phyloP scores from a whole-genome alignment of 2,113 vertebrate genomes.

The Acrocephalus kingi region DNA sequence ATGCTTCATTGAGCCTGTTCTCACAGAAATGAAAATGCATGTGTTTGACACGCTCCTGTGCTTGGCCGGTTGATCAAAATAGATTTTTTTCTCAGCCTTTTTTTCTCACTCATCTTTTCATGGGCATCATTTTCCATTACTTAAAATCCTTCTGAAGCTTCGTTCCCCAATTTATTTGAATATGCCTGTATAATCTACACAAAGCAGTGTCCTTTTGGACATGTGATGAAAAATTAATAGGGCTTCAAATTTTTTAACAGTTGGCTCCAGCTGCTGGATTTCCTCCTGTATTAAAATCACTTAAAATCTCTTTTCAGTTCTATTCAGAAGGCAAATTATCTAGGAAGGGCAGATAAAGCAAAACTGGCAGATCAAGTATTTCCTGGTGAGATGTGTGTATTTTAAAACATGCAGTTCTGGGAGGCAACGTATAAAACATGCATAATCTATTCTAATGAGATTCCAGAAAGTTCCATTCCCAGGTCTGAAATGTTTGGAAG shows the following conservation, averaged over 20 bases:
- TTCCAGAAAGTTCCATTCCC: background rate
- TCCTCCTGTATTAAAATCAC: constrained; percentile 51
- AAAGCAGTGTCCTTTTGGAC: constrained; percentile 43
- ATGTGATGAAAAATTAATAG: constrained; percentile 68
- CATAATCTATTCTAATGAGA: constrained; percentile 25
- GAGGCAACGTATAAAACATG: constrained; percentile 30
- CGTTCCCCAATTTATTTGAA: constrained; percentile 30
- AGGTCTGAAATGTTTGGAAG: background rate
- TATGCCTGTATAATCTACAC: constrained; percentile 23
- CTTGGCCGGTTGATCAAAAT: constrained; percentile 65
- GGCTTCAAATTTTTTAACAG: constrained; percentile 35
- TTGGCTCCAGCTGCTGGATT: constrained; percentile 40
- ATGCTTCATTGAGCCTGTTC: constrained; percentile 68
- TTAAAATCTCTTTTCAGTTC: constrained; percentile 37
- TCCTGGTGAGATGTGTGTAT: constrained; percentile 3
- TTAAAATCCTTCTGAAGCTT: constrained; percentile 53
- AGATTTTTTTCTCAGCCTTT: constrained; percentile 52
- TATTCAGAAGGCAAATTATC: constrained; percentile 29
- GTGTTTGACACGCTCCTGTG: constrained; percentile 61
- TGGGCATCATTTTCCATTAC: constrained; percentile 40
- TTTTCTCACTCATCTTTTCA: constrained; percentile 46
- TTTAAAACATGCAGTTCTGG: constrained; percentile 54
- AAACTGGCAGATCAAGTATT: constrained; percentile 7
- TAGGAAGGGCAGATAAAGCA: constrained; percentile 42
- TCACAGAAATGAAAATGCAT: constrained; percentile 73